Percentiles rank a stretch among this genome's conserved stretches.
These are phyloP conservation scores for Pangasianodon hypophthalmus DNA, from an alignment of 2,113 vertebrate species.

Conservation along the genomic window DNA sequence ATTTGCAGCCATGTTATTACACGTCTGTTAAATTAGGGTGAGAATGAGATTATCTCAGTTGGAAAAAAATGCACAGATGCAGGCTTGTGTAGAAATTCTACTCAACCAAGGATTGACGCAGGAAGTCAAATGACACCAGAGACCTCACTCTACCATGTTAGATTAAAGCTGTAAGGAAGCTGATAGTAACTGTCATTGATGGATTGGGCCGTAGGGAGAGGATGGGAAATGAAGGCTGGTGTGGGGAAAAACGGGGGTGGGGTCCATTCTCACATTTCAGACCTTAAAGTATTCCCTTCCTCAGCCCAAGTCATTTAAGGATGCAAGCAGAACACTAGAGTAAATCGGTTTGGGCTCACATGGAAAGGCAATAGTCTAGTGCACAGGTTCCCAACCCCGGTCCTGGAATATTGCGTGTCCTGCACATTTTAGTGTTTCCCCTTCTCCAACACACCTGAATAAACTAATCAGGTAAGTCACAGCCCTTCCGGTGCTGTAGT, in stretches of 20 bases:
- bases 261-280: conserved; percentile 28
- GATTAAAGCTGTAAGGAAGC: conserved; percentile 21
- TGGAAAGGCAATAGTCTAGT: neutral
- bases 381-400: neutral
- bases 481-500: neutral
- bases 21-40: neutral
- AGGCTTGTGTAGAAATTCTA: conserved; percentile 14
- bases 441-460: neutral
- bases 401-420: neutral
- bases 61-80: neutral
- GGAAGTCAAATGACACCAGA: conserved; percentile 21
- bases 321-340: neutral
- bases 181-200: neutral
- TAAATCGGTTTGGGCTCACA: neutral
- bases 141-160: conserved; percentile 1
- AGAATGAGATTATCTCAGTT: conserved; percentile 12
- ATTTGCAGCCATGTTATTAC: neutral
- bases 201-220: neutral
- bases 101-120: neutral
- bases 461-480: neutral
- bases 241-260: neutral
- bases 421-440: neutral
- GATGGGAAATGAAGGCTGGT: neutral
- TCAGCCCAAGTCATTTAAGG: conserved; percentile 23
- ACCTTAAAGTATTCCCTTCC: conserved; percentile 26